Evolutionary conservation across 2,113 vertebrate genomes (phyloP), one percentile per base, ranked within the genome.

Genomic region (Dipodomys spectabilis): DNA sequence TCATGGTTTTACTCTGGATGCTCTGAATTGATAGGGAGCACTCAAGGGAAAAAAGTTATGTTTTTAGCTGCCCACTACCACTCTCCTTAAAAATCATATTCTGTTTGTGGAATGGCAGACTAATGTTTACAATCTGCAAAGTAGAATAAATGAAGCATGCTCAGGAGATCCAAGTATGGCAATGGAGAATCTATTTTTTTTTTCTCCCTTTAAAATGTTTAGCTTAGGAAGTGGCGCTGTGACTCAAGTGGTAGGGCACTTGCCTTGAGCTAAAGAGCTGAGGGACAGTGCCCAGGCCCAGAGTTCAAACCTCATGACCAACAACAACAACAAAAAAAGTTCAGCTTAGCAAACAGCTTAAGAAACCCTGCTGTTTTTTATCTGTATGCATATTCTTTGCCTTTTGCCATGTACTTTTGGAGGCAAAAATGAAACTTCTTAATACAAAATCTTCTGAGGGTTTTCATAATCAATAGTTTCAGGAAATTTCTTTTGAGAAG

Each of bases 401-500:
- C 20, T 64, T 91, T 80, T 69, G 28, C 45, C 30, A 35, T 32
- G 23, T 65, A 32, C 6, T 28, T 67, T n/a, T 39, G 75, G 53
- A 67, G 22, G 44, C 53, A 57, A 72, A 60, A 73, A 9, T 79
- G 60, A 82, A 73, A 39, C 53, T 45, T 67, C 23, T 67, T 65
- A 53, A 16, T 87, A 64, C 10, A 85, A 85, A 92, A 49, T 88
- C 32, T 92, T 53, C 9, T 57, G 18, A 94, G n/a, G 18, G 2
- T 75, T 89, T 91, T 92, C 6, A 68, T 92, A 49, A 30, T 27
- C 77, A 77, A 35, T 7, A 45, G 6, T 1, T 35, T 53, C 25
- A 35, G 71, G 73, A 12, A 22, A 74, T 83, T 92, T 77, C 12
- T 90, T 82, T 83, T 86, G 22, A 79, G 80, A 96, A 90, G 18